Evolutionary conservation across 2,797 vertebrate genomes (phyloP), one percentile per base, ranked within the genome.

Genomic region (Ctenopoma multispine): DNA sequence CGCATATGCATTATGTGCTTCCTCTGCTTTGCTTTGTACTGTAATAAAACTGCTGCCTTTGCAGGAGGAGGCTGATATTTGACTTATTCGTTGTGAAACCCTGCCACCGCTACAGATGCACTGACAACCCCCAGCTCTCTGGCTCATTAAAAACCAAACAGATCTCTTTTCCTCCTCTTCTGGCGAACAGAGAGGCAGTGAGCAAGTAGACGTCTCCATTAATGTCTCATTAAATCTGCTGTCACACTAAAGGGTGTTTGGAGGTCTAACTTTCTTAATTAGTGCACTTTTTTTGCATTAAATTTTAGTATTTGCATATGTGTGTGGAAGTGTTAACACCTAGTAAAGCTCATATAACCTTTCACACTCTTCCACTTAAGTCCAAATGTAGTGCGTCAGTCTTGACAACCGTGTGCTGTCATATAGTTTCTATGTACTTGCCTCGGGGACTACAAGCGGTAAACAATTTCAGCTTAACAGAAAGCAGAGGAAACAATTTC

Each of bases 91-190:
- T 55, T 75, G 77, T 80, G 76, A 87, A 81, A 67, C 72, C 53
- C 53, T 48, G 66, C 72, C 70, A 31, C 49, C 23, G 14, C 58
- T 60, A 56, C 68, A 59, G 84, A 89, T 56, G 68, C 75, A 64
- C 78, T 63, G 81, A 82, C 76, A 88, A 82, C 81, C 82, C 79
- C 77, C 62, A 60, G 58, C 69, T 75, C 73, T 69, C 60, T 20
- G 63, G 69, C 87, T 93, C 85, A 92, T 90, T 91, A 92, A 91
- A 89, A 92, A 76, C 57, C 69, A 81, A 90, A 84, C 80, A 78
- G 47, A 75, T 82, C 68, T 70, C 69, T 56, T 76, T 63, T 57
- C 55, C 68, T 62, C 71, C 67, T 84, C 72, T 68, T 68, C 72
- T 59, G 47, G 72, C 12, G 11, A 80, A 72, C 63, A 51, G 71